These are phyloP conservation scores for Sebastes cheni DNA, from an alignment of 2,797 vertebrate species.

Conservation along the genomic window DNA sequence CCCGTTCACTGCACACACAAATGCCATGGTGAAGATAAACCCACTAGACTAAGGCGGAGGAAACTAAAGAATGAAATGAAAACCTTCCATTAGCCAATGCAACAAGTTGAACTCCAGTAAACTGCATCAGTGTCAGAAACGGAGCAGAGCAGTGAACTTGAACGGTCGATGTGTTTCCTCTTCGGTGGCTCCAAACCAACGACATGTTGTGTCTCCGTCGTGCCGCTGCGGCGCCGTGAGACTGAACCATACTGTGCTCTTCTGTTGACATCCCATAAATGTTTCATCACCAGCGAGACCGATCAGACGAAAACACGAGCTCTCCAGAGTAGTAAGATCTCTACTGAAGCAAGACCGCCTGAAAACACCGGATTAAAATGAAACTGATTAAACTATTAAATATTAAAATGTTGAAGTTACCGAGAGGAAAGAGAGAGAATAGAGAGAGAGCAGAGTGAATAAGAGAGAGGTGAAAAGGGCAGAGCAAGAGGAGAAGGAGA, in stretches of 20 bases:
- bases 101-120: neutral
- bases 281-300: constrained; percentile 12
- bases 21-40: too few species aligned
- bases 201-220: neutral
- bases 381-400: constrained; percentile 14
- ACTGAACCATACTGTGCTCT: neutral
- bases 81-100: too few species aligned
- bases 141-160: neutral
- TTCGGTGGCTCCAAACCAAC: neutral
- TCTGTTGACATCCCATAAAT: constrained; percentile 34
- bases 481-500: neutral
- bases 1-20: too few species aligned
- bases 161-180: neutral
- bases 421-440: neutral
- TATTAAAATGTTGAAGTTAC: constrained; percentile 6
- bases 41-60: too few species aligned
- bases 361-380: constrained; percentile 3
- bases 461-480: constrained; percentile 22
- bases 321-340: neutral
- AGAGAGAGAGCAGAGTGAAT: neutral
- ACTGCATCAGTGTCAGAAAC: neutral
- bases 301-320: constrained; percentile 4
- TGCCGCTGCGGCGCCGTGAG: neutral
- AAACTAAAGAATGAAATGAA: too few species aligned
- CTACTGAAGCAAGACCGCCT: neutral